phyloP scores from a whole-genome alignment of 2,797 vertebrate genomes.

The Bovichtus diacanthus region DNA sequence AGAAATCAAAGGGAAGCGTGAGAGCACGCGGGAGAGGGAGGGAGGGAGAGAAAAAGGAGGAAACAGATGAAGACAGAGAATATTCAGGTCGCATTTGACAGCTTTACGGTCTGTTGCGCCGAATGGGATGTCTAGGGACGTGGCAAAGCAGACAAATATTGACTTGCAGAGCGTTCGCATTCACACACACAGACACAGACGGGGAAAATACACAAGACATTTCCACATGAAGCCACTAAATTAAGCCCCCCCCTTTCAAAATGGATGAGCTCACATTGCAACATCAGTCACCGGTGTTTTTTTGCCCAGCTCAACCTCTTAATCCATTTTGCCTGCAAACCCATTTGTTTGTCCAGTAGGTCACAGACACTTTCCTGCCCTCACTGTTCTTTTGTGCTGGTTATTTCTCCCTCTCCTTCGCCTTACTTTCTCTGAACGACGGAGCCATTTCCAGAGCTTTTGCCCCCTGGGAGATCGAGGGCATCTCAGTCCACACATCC shows the following conservation, averaged over 20 bases:
- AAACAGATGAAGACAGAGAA: constrained; percentile 83
- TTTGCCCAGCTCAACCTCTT: constrained; percentile 74
- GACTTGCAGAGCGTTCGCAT: constrained; percentile 71
- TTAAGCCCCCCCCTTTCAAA: constrained; percentile 69
- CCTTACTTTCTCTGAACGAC: constrained; percentile 71
- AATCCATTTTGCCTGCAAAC: constrained; percentile 82
- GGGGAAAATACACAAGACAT: constrained; percentile 62
- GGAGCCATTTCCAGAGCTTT: constrained; percentile 74
- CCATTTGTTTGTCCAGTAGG: constrained; percentile 84
- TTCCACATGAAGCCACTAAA: constrained; percentile 73
- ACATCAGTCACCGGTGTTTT: constrained; percentile 76
- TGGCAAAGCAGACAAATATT: constrained; percentile 87
- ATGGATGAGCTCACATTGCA: constrained; percentile 79
- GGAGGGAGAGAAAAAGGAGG: constrained; percentile 59
- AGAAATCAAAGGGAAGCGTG: constrained; percentile 81
- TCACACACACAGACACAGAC: constrained; percentile 15
- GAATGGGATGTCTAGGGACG: constrained; percentile 83
- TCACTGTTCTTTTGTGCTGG: constrained; percentile 53
- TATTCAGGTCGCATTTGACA: constrained; percentile 86
- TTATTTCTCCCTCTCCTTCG: constrained; percentile 57
- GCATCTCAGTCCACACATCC: constrained; percentile 73
- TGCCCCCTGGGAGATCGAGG: constrained; percentile 73
- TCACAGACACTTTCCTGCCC: constrained; percentile 75
- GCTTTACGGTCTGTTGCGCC: constrained; percentile 83
- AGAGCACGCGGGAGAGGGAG: constrained; percentile 56